Conservation (phyloP, 1,140 invertebrate species). For the Pectinophora gossypiella region DNA sequence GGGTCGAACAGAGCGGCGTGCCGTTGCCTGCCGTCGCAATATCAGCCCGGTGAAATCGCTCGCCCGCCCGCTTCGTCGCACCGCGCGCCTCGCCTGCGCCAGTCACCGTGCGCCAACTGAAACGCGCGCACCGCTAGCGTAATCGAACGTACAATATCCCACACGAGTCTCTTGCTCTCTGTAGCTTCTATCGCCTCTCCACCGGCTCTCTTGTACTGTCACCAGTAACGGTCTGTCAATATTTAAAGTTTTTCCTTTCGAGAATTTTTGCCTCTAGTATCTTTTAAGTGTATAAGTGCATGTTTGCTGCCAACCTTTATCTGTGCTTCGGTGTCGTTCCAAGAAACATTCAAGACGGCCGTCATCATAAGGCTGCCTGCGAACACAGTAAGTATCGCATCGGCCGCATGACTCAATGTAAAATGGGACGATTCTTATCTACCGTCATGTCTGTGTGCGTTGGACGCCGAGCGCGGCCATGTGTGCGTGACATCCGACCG, state of each 20-base stretch:
- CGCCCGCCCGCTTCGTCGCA: conserved; percentile 62
- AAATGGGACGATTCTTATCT: conserved; percentile 74
- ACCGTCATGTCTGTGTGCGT: conserved; percentile 43
- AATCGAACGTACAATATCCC: conserved; percentile 57
- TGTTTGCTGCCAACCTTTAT: conserved; percentile 43
- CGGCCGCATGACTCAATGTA: conserved; percentile 59
- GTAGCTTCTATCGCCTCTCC: conserved; percentile 29
- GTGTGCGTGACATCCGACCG: conserved; percentile 60
- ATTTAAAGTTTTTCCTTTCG: background rate
- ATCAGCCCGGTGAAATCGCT: conserved; percentile 71
- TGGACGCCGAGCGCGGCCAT: conserved; percentile 18
- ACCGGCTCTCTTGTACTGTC: conserved; percentile 28
- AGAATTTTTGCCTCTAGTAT: background rate
- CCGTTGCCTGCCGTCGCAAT: conserved; percentile 68
- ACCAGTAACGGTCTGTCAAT: conserved; percentile 27
- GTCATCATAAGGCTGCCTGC: conserved; percentile 71
- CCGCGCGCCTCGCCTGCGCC: conserved; percentile 65
- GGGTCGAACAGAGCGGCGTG: conserved; percentile 53
- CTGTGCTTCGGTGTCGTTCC: conserved; percentile 43
- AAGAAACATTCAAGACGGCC: conserved; percentile 62
- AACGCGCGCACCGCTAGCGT: conserved; percentile 69
- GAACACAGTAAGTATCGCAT: conserved; percentile 64
- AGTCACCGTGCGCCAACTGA: conserved; percentile 71
- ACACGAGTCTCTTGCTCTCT: conserved; percentile 41
- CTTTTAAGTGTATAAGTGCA: conserved; percentile 30